Base-by-base conservation (phyloP, 2,888 invertebrate genomes). In the Chalcosyrphus nemorum region DNA sequence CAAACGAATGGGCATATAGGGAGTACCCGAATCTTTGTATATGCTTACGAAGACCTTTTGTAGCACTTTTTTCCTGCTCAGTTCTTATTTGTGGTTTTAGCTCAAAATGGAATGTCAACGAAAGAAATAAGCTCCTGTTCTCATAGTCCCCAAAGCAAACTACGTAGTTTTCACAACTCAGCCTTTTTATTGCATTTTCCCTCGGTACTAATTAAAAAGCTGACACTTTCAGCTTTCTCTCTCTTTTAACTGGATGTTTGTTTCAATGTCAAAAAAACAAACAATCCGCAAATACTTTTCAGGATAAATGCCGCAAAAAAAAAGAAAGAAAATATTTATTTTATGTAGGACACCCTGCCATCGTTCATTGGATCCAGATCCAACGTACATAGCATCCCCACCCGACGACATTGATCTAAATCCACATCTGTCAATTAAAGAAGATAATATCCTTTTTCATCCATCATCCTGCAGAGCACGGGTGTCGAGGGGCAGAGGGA, bases 371-470 rank as follows among this genome's bases (percentile, higher is more conserved):
- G 35, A n/a, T n/a, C n/a, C n/a, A n/a, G n/a, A n/a, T 15, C 27
- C 13, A 13, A 24, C 21, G 21, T 35, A 21, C 24, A 57, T 45
- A 13, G 17, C 43, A 21, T 56, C 29, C 19, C 50, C 29, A 9
- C 32, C 9, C 24, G 29, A 63, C 54, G 81, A 59, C 76, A 81
- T 76, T 81, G 81, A 76, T 81, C 76, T 66, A 81, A 81, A 81
- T 76, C 81, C 81, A 76, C 70, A 81, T 76, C 76, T 81, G 81
- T 65, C 81, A 81, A 81, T 81, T 81, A 76, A 59, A 71, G 32
- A 6, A 54, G 76, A 76, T 81, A 76, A 76, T 76, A 76, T 76
- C 81, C 76, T 71, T 81, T 76, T 81, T 81, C 76, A 81, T 81
- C 50, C 70, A 71, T 81, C 80, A 80, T 61, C 45, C 72, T 17